Base-by-base conservation (phyloP, 2,797 vertebrate species). In the Sus cebifrons region DNA sequence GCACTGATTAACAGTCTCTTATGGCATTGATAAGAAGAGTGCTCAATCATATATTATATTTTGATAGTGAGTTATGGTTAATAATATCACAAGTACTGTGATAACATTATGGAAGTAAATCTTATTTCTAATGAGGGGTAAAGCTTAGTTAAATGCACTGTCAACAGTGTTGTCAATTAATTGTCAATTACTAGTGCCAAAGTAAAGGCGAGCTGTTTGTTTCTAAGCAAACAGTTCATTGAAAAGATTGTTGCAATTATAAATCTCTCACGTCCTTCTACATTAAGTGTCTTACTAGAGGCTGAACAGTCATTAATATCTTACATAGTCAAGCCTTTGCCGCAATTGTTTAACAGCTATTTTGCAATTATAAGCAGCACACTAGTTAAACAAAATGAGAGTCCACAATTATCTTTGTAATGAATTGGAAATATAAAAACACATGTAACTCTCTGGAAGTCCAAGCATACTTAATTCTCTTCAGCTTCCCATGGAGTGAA, bases 371-470 rank as follows among this genome's bases (percentile, higher is more conserved):
- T 96, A 97, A 97, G 97, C 97, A 98, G 98, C 94, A 98, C 84
- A 98, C 97, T 96, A 98, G 97, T 98, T 98, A 98, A 97, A 98
- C 98, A 98, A 98, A 98, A 98, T 98, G 98, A 98, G 97, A 98
- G 95, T 97, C 97, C 98, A 98, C 98, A 98, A 98, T 98, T 98
- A 98, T 98, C 98, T 97, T 96, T 98, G 93, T 98, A 98, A 98
- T 98, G 98, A 99, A 98, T 98, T 98, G 97, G 97, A 98, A 99
- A 98, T 98, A 97, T 98, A 98, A 98, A 98, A 98, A 98, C 98
- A 98, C 98, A 97, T 98, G 98, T 96, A 98, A 96, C 95, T 68
- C 86, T 98, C 96, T 95, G 74, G 95, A 98, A 98, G 95, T 98
- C 93, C 94, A 98, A 98, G 94, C 85, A 95, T 95, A 21, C 98